These are phyloP conservation scores for Bubo blakistoni DNA, from an alignment of 2,113 vertebrate genomes.

Conservation along the genomic window DNA sequence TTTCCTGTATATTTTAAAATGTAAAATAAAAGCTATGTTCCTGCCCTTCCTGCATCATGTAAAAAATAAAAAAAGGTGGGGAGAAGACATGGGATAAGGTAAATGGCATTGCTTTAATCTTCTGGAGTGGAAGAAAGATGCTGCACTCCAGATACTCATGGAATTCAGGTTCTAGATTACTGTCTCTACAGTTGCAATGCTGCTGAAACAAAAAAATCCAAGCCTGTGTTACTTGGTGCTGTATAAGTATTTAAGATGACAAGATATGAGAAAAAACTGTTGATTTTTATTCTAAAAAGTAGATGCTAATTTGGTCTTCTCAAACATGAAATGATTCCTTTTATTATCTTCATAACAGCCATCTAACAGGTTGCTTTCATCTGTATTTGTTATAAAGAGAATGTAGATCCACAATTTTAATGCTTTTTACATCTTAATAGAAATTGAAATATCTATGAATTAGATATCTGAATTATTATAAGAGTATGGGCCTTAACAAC, in stretches of 20 bases:
- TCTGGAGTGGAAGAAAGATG: constrained; percentile 52
- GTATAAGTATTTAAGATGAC: not conserved
- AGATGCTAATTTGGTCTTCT: not conserved
- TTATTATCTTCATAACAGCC: not conserved
- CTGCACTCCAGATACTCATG: constrained; percentile 17
- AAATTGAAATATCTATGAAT: not conserved
- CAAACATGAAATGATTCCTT: not conserved
- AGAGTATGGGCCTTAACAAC: not conserved
- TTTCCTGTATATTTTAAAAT: not conserved
- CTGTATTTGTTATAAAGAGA: not conserved
- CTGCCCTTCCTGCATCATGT: not conserved
- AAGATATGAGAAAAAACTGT: not conserved
- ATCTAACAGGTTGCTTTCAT: not conserved
- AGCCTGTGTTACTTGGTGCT: not conserved
- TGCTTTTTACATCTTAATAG: not conserved
- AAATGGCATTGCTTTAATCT: not conserved
- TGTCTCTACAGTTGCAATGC: not conserved
- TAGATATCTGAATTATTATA: not conserved
- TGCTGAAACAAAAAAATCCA: not conserved
- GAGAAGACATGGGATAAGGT: not conserved
- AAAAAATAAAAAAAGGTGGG: not conserved
- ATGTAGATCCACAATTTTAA: not conserved
- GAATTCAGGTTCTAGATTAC: not conserved
- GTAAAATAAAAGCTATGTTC: not conserved
- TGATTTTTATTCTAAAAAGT: not conserved